Evolutionary conservation across 2,113 vertebrate species (phyloP).

Genomic region (Colaptes auratus): DNA sequence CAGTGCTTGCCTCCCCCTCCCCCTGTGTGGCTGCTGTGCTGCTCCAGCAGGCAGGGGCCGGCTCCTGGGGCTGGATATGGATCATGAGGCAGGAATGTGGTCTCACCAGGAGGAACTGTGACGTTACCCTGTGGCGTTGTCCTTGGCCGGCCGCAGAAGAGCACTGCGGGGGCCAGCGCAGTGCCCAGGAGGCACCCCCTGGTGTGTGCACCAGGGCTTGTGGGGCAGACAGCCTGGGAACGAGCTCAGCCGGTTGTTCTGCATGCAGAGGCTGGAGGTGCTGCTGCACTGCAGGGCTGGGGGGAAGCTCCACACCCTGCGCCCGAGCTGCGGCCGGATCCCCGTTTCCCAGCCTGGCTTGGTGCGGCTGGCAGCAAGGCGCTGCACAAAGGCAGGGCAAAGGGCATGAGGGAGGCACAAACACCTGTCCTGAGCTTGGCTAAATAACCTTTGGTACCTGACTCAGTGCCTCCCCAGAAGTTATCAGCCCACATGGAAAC

Average conservation of each 20-base stretch:
- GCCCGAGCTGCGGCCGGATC: background rate
- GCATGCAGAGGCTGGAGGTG: background rate
- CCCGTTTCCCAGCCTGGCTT: background rate
- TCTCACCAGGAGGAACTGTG: background rate
- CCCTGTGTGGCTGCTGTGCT: background rate
- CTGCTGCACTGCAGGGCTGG: accelerated
- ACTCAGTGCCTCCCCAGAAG: background rate
- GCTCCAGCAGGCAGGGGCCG: background rate
- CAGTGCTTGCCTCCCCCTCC: background rate
- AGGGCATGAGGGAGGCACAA: background rate
- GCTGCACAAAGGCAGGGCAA: background rate
- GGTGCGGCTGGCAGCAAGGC: accelerated
- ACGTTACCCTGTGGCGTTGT: accelerated
- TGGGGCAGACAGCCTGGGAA: background rate
- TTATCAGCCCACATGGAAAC: background rate
- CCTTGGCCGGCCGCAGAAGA: background rate
- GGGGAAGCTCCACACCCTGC: background rate
- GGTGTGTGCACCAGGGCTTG: accelerated
- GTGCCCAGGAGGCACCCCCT: background rate
- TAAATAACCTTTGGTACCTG: slow-evolving; percentile 45
- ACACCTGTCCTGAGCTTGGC: background rate
- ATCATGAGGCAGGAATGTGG: background rate
- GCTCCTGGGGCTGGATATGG: background rate
- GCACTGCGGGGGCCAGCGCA: background rate
- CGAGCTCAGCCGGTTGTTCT: accelerated